These are phyloP conservation scores for Atta cephalotes DNA, from an alignment of 1,140 invertebrate species.

Conservation along the genomic window DNA sequence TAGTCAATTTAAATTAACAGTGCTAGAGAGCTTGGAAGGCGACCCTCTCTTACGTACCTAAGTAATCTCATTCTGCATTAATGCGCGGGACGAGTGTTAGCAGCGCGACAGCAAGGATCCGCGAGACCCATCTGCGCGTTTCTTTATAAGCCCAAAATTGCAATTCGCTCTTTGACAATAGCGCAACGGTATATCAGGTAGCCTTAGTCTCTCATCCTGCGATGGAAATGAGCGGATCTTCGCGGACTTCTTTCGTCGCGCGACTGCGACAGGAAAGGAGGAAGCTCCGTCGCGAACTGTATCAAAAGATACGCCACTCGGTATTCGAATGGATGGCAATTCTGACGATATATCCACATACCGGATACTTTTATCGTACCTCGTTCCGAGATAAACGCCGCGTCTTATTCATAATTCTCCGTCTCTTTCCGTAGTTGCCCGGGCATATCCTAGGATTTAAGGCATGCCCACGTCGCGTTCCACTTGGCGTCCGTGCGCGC, in stretches of 20 bases:
- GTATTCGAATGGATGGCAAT: constrained; percentile 39
- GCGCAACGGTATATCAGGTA: constrained; percentile 12
- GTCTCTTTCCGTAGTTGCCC: constrained; percentile 29
- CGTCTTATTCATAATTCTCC: constrained; percentile 60
- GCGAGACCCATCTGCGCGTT: constrained; percentile 67
- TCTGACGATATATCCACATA: constrained; percentile 53
- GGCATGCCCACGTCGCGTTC: constrained; percentile 35
- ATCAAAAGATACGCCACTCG: constrained; percentile 50
- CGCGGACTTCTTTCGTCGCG: not conserved
- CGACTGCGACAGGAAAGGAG: no score
- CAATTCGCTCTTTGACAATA: constrained; percentile 67
- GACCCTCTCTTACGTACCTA: constrained; percentile 71
- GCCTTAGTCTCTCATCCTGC: constrained; percentile 15
- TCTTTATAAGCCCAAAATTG: constrained; percentile 68
- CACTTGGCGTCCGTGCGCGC: constrained; percentile 34
- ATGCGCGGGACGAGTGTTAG: constrained; percentile 70
- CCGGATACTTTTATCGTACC: constrained; percentile 63
- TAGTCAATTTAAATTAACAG: constrained; percentile 80
- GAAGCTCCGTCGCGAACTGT: constrained; percentile 23
- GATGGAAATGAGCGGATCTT: constrained; percentile 13
- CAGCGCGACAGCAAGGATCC: constrained; percentile 56
- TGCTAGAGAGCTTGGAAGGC: constrained; percentile 68
- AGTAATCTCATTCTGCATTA: constrained; percentile 78
- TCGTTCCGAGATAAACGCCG: constrained; percentile 51
- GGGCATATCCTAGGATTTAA: constrained; percentile 56